These are phyloP conservation scores for Astyanax mexicanus DNA, from an alignment of 2,797 vertebrate genomes.

Conservation along the genomic window DNA sequence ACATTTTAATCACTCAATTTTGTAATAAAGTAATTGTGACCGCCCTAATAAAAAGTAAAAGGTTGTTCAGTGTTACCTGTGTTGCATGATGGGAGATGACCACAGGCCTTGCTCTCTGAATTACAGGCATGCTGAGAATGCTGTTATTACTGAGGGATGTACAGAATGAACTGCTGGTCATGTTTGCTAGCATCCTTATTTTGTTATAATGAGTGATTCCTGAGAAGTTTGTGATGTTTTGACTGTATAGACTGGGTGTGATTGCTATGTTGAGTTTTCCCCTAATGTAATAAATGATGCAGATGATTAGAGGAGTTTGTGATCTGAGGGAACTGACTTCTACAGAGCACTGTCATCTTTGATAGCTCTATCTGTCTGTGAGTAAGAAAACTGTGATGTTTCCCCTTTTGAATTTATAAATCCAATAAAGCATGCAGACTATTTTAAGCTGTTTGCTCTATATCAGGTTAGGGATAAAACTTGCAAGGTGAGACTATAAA, in stretches of 20 bases:
- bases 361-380: slow-evolving; percentile 27
- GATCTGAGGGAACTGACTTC: slow-evolving; percentile 3
- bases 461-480: slow-evolving; percentile 45
- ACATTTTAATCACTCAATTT: too few species aligned
- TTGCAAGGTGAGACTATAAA: slow-evolving; percentile 32
- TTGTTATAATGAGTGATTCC: slow-evolving; percentile 58
- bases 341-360: slow-evolving; percentile 11
- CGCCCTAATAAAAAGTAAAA: slow-evolving; percentile 47
- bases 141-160: slow-evolving; percentile 60
- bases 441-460: slow-evolving; percentile 57
- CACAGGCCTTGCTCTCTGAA: slow-evolving; percentile 73
- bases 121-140: slow-evolving; percentile 80
- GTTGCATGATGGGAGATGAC: slow-evolving; percentile 79
- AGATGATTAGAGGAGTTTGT: slow-evolving; percentile 17
- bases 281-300: slow-evolving; percentile 9
- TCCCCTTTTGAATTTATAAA: slow-evolving; percentile 32
- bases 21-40: background rate
- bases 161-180: slow-evolving; percentile 62
- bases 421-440: slow-evolving; percentile 52
- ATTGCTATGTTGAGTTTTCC: background rate
- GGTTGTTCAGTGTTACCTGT: slow-evolving; percentile 67
- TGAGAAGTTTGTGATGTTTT: slow-evolving; percentile 26
- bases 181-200: slow-evolving; percentile 66
- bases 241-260: slow-evolving; percentile 31
- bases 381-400: slow-evolving; percentile 37